Base-by-base conservation (phyloP, 2,797 vertebrate genomes). In the Bucorvus abyssinicus region DNA sequence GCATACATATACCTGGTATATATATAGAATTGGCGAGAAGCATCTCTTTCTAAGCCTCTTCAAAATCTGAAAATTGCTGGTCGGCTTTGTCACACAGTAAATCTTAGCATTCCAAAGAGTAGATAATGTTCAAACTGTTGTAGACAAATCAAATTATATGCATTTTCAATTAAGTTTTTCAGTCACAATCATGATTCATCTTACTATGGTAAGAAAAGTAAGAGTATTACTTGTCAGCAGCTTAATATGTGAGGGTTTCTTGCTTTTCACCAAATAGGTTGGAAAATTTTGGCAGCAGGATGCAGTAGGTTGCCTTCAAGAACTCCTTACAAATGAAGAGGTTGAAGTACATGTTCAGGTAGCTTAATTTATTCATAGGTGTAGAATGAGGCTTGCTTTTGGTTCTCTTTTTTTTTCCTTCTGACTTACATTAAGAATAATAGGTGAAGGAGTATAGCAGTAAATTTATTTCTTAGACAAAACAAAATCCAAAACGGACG, bases 281-380 rank as follows among this genome's bases (percentile, higher is more conserved):
- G 99, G 99, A 44, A 97, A 96, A 49, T 76, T 56, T 67, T 99
- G 99, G 99, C 99, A 99, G 94, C 85, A n/a, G 47, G 98, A 99
- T 77, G 98, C 99, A 14, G 92, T 99, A 79, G 97, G 97, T 73
- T 97, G 98, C 52, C 98, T 99, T 97, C 98, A 94, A 95, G 98
- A 99, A 74, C 55, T 99, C 42, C 96, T 99, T 87, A 93, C 97
- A 68, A 90, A 94, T 42, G 63, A 95, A 90, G 94, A 95, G 13
- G 95, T 97, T 79, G 92, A 95, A 92, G 69, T 96, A 90, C 95
- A 82, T 22, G 77, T 95, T 82, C 63, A 96, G 95, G 96, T 96
- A 95, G 12, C 8, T 47, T 73, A 18, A 69, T 83, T 85, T 78
- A 45, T 75, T 84, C 14, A 20, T 61, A 53, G 6, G 42, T 49